Conservation (phyloP, 2,113 vertebrate genomes). For the Isichthys henryi region DNA sequence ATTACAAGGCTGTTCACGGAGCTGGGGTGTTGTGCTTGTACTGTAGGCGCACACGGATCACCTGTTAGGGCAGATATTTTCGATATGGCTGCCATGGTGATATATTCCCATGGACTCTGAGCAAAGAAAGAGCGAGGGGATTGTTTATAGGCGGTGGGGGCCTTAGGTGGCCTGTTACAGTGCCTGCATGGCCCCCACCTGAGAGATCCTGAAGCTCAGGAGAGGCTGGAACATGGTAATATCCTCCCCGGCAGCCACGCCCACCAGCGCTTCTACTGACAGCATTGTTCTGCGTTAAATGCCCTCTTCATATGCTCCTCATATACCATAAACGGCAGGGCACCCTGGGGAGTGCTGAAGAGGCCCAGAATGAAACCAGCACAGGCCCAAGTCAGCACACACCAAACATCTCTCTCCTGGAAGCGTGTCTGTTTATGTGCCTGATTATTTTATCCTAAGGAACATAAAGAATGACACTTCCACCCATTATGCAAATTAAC, state of each 20-base stretch:
- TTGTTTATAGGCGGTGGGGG: not conserved
- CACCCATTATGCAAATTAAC: not conserved
- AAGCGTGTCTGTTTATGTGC: not conserved
- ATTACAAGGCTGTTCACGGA: not conserved
- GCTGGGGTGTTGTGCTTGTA: conserved; percentile 76
- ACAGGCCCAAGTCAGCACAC: not conserved
- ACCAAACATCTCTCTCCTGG: not conserved
- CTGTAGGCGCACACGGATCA: conserved; percentile 86
- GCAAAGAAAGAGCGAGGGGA: not conserved
- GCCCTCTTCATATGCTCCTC: conserved; percentile 80
- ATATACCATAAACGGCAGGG: conserved; percentile 96
- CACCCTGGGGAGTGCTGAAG: conserved; percentile 89
- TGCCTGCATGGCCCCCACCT: not conserved
- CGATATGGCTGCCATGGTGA: conserved; percentile 84
- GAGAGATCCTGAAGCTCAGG: not conserved
- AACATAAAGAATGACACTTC: not conserved
- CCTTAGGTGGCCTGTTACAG: not conserved
- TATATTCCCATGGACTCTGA: conserved; percentile 65
- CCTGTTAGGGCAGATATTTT: conserved; percentile 97
- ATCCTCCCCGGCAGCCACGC: conserved; percentile 26
- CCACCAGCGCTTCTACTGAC: conserved; percentile 80
- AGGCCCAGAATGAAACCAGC: conserved; percentile 84
- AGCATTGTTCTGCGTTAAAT: conserved; percentile 72
- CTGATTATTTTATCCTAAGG: not conserved
- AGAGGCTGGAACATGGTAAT: not conserved